Conservation (phyloP, 2,113 vertebrate genomes). For the Ochotona curzoniae region DNA sequence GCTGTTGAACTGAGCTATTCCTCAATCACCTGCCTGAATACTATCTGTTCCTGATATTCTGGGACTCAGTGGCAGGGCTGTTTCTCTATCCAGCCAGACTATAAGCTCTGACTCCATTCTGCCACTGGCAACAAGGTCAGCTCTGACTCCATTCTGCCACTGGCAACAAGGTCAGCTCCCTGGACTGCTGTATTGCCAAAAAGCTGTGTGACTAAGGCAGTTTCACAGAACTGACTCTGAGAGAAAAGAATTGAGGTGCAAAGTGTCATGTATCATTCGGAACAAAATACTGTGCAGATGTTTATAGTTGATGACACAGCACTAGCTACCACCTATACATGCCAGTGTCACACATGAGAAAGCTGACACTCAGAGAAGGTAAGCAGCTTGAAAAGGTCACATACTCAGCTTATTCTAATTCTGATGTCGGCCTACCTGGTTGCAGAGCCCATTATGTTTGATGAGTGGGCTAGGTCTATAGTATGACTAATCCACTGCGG, state of each 20-base stretch:
- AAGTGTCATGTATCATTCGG: neutral
- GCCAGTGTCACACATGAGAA: neutral
- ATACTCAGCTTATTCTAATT: neutral
- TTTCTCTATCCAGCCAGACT: neutral
- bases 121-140: neutral
- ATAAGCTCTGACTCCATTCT: neutral
- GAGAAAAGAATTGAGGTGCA: neutral
- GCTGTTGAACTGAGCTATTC: neutral
- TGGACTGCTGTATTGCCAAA: neutral
- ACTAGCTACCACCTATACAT: neutral
- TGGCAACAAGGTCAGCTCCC: neutral
- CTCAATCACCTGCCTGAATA: neutral
- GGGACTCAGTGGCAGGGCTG: neutral
- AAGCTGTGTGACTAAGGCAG: neutral
- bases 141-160: no score
- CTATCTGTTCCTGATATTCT: neutral
- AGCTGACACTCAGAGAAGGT: constrained; percentile 3
- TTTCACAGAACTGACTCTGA: neutral
- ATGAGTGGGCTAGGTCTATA: no score
- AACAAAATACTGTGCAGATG: neutral
- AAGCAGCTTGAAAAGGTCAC: neutral
- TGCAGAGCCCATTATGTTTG: neutral
- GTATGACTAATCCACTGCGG: neutral
- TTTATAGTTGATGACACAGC: neutral
- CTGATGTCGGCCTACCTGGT: neutral